Evolutionary conservation across 2,113 vertebrate species (phyloP).

Genomic region (Rhinoptilus africanus): DNA sequence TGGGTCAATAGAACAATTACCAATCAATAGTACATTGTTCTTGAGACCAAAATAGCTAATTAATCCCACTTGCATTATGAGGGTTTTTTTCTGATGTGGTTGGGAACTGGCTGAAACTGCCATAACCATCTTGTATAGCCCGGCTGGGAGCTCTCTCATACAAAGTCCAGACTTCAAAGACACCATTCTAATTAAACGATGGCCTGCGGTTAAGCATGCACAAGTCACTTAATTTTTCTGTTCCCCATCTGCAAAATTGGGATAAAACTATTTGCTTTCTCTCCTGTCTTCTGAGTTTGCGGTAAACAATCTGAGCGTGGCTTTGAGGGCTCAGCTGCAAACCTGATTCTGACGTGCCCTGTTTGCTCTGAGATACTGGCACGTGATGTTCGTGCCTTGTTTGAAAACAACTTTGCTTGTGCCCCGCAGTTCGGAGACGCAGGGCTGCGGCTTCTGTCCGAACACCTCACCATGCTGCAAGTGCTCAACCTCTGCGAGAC

Average conservation of each 20-base stretch:
- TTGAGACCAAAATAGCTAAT: constrained; percentile 56
- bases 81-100: constrained; percentile 22
- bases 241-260: background rate
- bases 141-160: background rate
- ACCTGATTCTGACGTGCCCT: fast-evolving
- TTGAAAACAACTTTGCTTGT: background rate
- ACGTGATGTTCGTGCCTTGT: fast-evolving
- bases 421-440: constrained; percentile 89
- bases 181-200: background rate
- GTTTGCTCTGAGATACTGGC: fast-evolving
- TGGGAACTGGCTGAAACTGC: constrained; percentile 28
- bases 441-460: constrained; percentile 91
- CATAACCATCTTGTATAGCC: background rate
- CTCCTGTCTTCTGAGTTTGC: background rate
- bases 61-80: constrained; percentile 34
- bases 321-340: background rate
- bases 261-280: background rate
- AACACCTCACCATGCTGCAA: constrained; percentile 97
- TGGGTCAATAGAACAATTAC: constrained; percentile 50
- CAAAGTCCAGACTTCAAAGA: constrained; percentile 2
- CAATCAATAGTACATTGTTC: constrained; percentile 58
- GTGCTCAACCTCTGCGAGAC: constrained; percentile 99
- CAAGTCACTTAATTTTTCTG: background rate
- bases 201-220: background rate
- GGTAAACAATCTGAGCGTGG: background rate